Conservation (phyloP, 2,797 vertebrate genomes). For the Microcaecilia unicolor region DNA sequence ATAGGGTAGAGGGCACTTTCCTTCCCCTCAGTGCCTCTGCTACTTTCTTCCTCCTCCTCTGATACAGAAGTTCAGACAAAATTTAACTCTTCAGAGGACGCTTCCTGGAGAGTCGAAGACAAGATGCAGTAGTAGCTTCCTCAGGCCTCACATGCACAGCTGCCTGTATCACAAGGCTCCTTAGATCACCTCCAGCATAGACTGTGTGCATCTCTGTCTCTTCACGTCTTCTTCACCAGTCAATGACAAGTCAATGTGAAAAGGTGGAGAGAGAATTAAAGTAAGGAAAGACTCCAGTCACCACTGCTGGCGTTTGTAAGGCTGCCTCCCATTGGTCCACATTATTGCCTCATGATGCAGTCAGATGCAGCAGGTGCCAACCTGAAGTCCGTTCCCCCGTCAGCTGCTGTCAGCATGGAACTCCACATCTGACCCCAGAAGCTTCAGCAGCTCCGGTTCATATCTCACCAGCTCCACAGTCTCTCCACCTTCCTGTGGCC, state of each 20-base stretch:
- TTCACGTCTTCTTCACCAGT: no score
- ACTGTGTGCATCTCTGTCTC: constrained; percentile 21
- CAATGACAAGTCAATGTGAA: no score
- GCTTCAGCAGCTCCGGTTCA: constrained; percentile 80
- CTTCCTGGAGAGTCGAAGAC: no score
- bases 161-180: constrained; percentile 4
- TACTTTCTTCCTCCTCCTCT: constrained; percentile 16
- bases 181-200: constrained; percentile 23
- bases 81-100: no score
- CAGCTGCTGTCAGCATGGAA: constrained; percentile 66
- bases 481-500: constrained; percentile 41
- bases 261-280: constrained; percentile 35
- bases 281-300: constrained; percentile 34
- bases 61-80: no score
- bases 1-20: not conserved
- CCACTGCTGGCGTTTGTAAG: constrained; percentile 45
- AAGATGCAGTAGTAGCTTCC: no score
- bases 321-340: constrained; percentile 52
- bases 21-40: not conserved
- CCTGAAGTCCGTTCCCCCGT: constrained; percentile 25
- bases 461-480: constrained; percentile 85
- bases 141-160: not conserved
- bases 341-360: constrained; percentile 60
- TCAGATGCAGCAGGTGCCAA: constrained; percentile 28
- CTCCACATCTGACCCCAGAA: constrained; percentile 85